Evolutionary conservation across 2,888 invertebrate species (phyloP).

Genomic region (Scotopteryx bipunctaria): DNA sequence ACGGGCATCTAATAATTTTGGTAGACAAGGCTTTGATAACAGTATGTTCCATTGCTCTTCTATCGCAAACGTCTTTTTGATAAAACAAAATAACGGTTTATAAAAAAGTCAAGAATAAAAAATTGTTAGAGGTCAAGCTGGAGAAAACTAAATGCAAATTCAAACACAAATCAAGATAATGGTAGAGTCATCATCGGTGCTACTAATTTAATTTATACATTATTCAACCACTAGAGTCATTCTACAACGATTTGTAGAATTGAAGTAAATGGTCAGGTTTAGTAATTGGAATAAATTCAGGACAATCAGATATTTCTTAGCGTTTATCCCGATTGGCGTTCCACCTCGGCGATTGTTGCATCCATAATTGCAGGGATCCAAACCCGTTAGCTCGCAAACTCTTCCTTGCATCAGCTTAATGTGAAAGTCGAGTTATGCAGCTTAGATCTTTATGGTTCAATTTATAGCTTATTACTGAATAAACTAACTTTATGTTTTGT

Average conservation of each 20-base stretch:
- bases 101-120: too few species aligned
- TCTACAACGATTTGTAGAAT: too few species aligned
- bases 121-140: too few species aligned
- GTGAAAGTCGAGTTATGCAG: constrained; percentile 12
- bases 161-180: too few species aligned
- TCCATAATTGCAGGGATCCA: constrained; percentile 16
- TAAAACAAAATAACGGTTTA: too few species aligned
- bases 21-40: too few species aligned
- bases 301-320: constrained; percentile 10
- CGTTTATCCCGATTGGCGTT: constrained; percentile 11
- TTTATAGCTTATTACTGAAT: constrained; percentile 6
- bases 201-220: too few species aligned
- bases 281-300: not conserved
- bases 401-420: constrained; percentile 9
- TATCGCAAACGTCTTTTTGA: too few species aligned
- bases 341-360: constrained; percentile 11
- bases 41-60: too few species aligned
- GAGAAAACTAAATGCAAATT: too few species aligned
- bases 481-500: not conserved
- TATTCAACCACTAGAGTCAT: too few species aligned
- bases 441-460: constrained; percentile 5
- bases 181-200: too few species aligned
- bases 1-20: not conserved
- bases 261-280: not conserved
- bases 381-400: constrained; percentile 14